phyloP scores from a whole-genome alignment of 2,113 vertebrate species.

The Lepidothrix coronata region DNA sequence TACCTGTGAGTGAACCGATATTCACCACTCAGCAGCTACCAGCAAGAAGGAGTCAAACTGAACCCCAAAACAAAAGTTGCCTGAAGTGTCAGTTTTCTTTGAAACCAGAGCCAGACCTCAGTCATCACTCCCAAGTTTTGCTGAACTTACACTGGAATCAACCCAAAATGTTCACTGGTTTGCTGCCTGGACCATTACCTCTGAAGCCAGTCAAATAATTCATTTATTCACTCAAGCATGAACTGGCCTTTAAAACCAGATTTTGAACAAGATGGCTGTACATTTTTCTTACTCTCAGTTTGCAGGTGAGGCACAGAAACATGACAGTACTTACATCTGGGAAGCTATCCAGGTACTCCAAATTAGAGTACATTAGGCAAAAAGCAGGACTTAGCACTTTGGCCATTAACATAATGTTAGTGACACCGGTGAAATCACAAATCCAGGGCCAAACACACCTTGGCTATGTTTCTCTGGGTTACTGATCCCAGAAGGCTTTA shows the following conservation, averaged over 20 bases:
- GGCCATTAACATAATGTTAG: not conserved
- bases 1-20: not conserved
- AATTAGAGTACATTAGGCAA: not conserved
- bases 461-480: not conserved
- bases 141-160: not conserved
- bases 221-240: not conserved
- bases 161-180: not conserved
- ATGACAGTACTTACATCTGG: not conserved
- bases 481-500: not conserved
- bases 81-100: not conserved
- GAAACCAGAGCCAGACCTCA: not conserved
- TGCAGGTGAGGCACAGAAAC: not conserved
- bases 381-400: not conserved
- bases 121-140: not conserved
- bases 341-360: not conserved
- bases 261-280: not conserved
- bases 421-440: not conserved
- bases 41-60: not conserved
- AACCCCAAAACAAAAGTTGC: not conserved
- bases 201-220: not conserved
- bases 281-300: not conserved
- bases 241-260: not conserved
- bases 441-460: not conserved
- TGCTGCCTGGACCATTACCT: not conserved
- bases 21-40: not conserved